Conservation (phyloP, 2,113 vertebrate genomes). For the Periophthalmodon schlosseri region DNA sequence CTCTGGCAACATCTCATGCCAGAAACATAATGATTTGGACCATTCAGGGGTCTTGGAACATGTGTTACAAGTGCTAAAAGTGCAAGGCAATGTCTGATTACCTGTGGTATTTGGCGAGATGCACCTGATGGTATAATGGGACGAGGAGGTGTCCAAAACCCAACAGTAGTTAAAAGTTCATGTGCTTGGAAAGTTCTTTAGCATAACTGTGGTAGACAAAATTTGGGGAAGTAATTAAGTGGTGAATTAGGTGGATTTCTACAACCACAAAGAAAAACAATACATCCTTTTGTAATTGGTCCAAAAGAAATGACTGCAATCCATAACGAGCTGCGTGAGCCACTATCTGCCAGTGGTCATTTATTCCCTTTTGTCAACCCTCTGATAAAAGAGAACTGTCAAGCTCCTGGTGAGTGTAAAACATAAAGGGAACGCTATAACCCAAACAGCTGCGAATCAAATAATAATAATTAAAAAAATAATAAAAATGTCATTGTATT, state of each 20-base stretch:
- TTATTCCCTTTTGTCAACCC: no score
- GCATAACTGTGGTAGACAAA: conserved; percentile 7
- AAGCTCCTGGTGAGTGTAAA: no score
- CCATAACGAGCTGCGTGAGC: no score
- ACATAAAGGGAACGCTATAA: no score
- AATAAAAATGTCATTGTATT: no score
- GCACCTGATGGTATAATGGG: conserved; percentile 45
- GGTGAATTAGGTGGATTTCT: conserved; percentile 5
- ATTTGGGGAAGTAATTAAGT: background rate
- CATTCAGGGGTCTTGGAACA: conserved; percentile 35
- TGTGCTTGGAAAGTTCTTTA: background rate
- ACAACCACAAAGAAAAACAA: background rate
- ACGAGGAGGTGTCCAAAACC: conserved; percentile 1
- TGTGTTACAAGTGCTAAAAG: conserved; percentile 56
- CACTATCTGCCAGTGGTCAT: background rate
- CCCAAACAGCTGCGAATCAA: no score
- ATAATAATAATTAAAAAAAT: no score
- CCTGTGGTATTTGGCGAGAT: conserved; percentile 44
- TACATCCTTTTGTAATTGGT: background rate
- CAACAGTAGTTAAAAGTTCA: background rate
- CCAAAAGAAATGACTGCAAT: background rate
- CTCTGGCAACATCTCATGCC: conserved; percentile 35
- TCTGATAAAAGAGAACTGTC: no score
- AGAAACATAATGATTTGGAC: conserved; percentile 57
- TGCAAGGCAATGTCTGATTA: conserved; percentile 52